phyloP scores from a whole-genome alignment of 2,113 vertebrate genomes.

The Tupaia chinensis region DNA sequence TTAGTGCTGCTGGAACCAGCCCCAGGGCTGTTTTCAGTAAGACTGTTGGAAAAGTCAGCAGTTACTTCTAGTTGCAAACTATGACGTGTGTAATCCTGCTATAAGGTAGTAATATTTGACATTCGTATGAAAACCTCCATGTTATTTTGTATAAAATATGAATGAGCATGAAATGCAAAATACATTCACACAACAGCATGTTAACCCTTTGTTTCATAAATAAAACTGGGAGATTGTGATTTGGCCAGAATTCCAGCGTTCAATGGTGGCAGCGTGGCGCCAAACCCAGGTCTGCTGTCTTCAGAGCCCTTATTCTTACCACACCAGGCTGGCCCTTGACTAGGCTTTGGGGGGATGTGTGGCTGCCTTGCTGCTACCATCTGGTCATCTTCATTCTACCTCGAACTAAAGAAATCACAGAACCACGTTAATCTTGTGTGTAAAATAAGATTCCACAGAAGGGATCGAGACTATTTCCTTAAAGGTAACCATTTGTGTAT shows the following conservation, averaged over 20 bases:
- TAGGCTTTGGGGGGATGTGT: background rate
- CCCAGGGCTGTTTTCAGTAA: background rate
- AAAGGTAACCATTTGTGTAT: background rate
- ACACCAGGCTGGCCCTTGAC: accelerated
- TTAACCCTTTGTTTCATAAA: background rate
- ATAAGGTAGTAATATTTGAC: background rate
- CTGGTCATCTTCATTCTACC: background rate
- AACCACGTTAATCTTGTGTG: background rate
- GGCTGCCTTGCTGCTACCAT: background rate
- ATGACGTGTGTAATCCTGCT: background rate
- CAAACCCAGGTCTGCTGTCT: background rate
- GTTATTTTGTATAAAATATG: background rate
- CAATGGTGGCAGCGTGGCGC: background rate
- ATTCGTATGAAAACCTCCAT: background rate
- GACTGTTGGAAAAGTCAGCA: background rate
- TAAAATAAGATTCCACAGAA: background rate
- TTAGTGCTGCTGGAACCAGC: background rate
- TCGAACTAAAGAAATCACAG: background rate
- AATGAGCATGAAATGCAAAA: too few relatives aligned
- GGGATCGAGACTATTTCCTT: background rate
- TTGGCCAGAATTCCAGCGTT: background rate
- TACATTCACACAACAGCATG: background rate
- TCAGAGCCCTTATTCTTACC: background rate
- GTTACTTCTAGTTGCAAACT: background rate
- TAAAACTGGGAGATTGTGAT: background rate